These are phyloP conservation scores for Tretioscincus oriximinensis DNA, from an alignment of 2,113 vertebrate species.

Conservation along the genomic window DNA sequence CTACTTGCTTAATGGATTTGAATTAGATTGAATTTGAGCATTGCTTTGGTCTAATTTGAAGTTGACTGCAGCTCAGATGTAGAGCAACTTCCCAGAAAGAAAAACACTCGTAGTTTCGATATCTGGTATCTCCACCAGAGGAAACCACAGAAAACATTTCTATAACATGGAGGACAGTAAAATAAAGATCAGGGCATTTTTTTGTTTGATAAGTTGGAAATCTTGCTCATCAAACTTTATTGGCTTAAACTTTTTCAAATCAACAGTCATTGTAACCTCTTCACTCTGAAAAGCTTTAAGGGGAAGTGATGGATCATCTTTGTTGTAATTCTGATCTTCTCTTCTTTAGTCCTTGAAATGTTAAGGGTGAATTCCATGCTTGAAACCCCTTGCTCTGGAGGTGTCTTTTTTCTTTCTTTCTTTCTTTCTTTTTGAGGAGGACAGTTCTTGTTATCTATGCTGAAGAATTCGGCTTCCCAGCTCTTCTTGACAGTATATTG, in stretches of 20 bases:
- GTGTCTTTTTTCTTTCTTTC: too few species aligned
- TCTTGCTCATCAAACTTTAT: background rate
- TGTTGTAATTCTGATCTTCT: background rate
- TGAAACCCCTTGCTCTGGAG: background rate
- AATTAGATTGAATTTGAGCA: background rate
- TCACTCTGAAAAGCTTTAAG: background rate
- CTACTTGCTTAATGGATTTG: background rate
- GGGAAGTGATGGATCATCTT: background rate
- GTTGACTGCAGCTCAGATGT: too few species aligned
- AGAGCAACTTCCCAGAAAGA: too few species aligned
- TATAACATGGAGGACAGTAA: too few species aligned
- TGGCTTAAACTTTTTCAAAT: background rate
- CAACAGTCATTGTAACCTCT: background rate
- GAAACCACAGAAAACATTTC: too few species aligned
- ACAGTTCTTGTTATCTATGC: background rate
- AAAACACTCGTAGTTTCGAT: too few species aligned
- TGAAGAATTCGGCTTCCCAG: background rate
- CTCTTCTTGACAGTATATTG: constrained; percentile 5
- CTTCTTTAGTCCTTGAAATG: constrained; percentile 17
- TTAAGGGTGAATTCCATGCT: background rate
- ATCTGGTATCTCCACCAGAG: too few species aligned
- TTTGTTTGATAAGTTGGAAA: background rate
- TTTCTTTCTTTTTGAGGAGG: background rate
- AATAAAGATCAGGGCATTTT: background rate
- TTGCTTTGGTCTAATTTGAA: background rate